Evolutionary conservation across 2,113 vertebrate genomes (phyloP).

Genomic region (Cardinalis cardinalis): DNA sequence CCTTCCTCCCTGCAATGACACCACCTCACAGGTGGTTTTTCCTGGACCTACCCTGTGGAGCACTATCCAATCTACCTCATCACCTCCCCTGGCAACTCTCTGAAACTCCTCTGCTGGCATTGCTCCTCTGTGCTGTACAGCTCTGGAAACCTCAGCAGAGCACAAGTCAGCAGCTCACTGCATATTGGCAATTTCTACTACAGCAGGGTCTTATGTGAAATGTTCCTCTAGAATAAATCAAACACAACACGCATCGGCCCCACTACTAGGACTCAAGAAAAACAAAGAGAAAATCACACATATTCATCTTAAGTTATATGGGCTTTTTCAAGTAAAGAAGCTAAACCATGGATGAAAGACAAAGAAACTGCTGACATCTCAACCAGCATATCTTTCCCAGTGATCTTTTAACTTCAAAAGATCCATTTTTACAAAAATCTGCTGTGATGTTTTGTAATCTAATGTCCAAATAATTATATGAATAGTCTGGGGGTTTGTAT

Average conservation of each 20-base stretch:
- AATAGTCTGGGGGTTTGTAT: neutral
- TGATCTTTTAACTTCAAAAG: neutral
- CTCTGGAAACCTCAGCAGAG: neutral
- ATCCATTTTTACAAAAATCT: neutral
- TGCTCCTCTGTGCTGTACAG: neutral
- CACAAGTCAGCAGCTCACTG: neutral
- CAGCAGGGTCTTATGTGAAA: neutral
- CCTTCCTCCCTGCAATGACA: neutral
- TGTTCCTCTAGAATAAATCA: neutral
- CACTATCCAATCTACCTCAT: neutral
- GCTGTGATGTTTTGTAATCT: neutral
- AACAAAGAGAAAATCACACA: neutral
- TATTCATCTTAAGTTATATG: neutral
- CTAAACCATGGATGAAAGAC: neutral
- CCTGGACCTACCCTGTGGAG: neutral
- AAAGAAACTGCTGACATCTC: neutral
- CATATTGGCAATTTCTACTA: neutral
- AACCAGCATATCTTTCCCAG: neutral
- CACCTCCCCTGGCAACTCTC: neutral
- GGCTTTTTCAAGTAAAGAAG: neutral
- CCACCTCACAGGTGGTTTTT: neutral
- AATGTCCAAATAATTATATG: neutral
- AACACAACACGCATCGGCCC: neutral
- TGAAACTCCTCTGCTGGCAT: neutral
- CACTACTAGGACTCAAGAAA: neutral